Conservation (phyloP, 2,797 vertebrate genomes). For the Xenops minutus region DNA sequence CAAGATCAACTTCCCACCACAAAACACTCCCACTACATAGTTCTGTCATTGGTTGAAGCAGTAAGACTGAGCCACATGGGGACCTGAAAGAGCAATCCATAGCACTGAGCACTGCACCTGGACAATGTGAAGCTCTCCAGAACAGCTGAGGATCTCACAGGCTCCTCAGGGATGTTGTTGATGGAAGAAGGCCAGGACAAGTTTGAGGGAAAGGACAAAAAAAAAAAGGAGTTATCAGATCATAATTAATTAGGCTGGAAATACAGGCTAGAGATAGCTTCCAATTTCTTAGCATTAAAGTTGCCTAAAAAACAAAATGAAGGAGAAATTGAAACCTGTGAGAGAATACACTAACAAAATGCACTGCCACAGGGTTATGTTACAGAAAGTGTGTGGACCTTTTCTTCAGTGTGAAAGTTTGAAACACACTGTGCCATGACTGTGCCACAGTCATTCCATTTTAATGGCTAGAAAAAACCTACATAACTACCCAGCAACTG, state of each 20-base stretch:
- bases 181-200: not conserved
- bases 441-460: not conserved
- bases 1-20: not conserved
- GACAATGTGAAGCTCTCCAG: not conserved
- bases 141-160: not conserved
- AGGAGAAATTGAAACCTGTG: not conserved
- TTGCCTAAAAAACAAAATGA: not conserved
- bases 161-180: not conserved
- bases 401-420: not conserved
- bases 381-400: fast-evolving
- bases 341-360: not conserved
- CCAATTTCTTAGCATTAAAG: not conserved
- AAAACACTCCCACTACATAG: not conserved
- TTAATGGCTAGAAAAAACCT: not conserved
- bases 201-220: not conserved
- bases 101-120: not conserved
- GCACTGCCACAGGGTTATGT: not conserved
- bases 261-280: not conserved
- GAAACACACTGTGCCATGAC: not conserved
- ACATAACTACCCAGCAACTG: not conserved
- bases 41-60: not conserved
- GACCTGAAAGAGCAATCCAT: not conserved
- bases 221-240: not conserved
- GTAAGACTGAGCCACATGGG: fast-evolving
- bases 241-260: not conserved